Evolutionary conservation across 2,888 invertebrate species (phyloP), one percentile per base, ranked within the genome.

Genomic region (Tiliacea aurago): DNA sequence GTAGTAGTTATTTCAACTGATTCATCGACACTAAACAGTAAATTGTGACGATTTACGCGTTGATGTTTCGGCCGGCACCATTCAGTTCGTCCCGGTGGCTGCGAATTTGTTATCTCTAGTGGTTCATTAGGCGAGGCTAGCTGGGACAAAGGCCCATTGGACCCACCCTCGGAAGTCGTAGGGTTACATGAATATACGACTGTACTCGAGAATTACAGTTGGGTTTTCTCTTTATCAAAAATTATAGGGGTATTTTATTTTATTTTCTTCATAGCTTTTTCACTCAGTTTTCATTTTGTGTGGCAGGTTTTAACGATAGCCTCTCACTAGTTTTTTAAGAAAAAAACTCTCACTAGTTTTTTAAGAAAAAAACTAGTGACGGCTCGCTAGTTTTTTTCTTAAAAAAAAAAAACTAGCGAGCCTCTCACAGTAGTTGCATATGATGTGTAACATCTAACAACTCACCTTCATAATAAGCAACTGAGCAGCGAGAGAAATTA

Each of bases 71-170:
- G 15, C 74, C 41, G 70, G n/a, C 70, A 65, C 64, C 73, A 80
- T 81, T 78, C 69, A 66, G 76, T 53, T 23, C 41, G 68, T 68
- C 63, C 66, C 82, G 84, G 78, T 73, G 83, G 78, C 75, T 79
- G 77, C 71, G 78, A 80, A 86, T 91, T 91, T 91, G 90, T 91
- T 93, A 92, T 91, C 92, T 92, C 84, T 88, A 91, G 92, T 88
- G 92, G 89, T 91, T 92, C 91, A 88, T 92, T 92, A 92, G 87
- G 88, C 89, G 82, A 67, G 88, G 82, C 85, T 73, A 59, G 75
- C 81, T 61, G 74, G 76, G 80, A 88, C 89, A 88, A 89, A 86
- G 87, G 79, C 66, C 78, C 70, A 80, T 84, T 81, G 68, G 80
- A 76, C 74, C 80, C 78, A 67, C 66, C 85, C 85, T 82, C 84